Evolutionary conservation across 2,797 vertebrate genomes (phyloP).

Genomic region (Coccyzus lansbergi): DNA sequence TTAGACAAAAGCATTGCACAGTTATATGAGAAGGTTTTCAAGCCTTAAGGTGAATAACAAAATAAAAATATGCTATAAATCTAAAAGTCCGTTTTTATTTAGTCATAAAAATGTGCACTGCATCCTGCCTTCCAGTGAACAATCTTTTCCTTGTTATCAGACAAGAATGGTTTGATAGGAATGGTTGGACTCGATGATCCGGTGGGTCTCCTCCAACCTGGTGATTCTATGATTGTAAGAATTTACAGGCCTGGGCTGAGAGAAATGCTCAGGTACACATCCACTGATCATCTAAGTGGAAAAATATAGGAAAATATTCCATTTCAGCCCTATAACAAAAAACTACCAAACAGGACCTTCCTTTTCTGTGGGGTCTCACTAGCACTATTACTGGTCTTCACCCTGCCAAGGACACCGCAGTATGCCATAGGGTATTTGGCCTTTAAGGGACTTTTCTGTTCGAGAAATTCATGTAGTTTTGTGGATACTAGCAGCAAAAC

Average conservation of each 20-base stretch:
- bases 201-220: no score
- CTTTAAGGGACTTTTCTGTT: neutral
- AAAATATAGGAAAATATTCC: neutral
- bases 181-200: no score
- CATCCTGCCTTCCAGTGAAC: neutral
- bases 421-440: neutral
- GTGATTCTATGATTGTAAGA: no score
- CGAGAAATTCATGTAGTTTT: neutral
- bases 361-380: neutral
- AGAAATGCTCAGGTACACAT: neutral
- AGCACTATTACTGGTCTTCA: neutral
- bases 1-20: neutral
- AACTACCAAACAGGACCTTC: neutral
- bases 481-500: neutral
- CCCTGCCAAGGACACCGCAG: neutral
- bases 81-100: constrained; percentile 1
- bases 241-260: constrained; percentile 1
- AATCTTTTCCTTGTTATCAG: neutral
- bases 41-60: neutral
- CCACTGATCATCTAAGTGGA: neutral
- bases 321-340: neutral
- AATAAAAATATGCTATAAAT: neutral
- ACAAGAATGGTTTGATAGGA: no score
- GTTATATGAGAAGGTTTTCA: neutral
- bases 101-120: neutral